Evolutionary conservation across 2,888 invertebrate genomes (phyloP).

Genomic region (Polymixis lichenea): DNA sequence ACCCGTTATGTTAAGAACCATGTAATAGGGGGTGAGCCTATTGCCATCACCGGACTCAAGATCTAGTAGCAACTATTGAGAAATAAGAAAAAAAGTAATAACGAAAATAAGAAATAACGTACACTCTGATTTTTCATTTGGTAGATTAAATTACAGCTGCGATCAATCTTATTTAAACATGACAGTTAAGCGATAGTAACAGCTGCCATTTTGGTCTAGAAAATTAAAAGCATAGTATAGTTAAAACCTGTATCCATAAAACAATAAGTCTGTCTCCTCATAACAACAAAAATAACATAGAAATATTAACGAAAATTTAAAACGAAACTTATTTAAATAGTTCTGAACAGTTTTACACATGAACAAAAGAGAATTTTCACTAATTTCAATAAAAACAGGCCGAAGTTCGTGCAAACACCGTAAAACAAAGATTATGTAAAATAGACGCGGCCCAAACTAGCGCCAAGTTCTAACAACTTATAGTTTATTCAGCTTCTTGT

Average conservation of each 20-base stretch:
- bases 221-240: too few species aligned
- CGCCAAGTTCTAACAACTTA: conserved; percentile 40
- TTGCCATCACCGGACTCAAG: too few species aligned
- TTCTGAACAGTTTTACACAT: conserved; percentile 4
- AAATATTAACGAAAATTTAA: conserved; percentile 8
- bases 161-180: too few species aligned
- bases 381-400: conserved; percentile 58
- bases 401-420: conserved; percentile 50
- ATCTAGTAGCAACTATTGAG: too few species aligned
- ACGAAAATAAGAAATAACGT: too few species aligned
- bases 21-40: too few species aligned
- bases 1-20: too few species aligned
- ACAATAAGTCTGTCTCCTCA: background rate
- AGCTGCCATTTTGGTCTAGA: too few species aligned
- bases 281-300: background rate
- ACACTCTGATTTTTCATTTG: too few species aligned
- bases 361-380: conserved; percentile 49
- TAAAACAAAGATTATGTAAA: conserved; percentile 62
- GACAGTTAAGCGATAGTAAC: too few species aligned
- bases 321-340: conserved; percentile 41
- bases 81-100: background rate
- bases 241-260: too few species aligned
- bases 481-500: conserved; percentile 62
- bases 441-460: conserved; percentile 46
- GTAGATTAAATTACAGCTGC: too few species aligned